Conservation (phyloP, 1,140 invertebrate species). For the Chironomus tepperi region DNA sequence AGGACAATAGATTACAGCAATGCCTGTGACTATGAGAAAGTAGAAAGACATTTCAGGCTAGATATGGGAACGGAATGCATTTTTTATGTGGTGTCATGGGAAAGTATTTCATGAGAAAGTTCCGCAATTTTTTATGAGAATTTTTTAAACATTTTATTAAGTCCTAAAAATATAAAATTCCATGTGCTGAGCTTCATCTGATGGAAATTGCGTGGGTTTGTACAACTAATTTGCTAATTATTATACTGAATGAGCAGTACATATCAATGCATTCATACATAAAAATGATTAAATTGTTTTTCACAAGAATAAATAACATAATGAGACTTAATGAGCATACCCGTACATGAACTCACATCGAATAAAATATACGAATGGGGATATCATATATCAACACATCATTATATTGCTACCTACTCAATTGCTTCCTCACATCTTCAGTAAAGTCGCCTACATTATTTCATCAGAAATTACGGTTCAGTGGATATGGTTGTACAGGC, state of each 20-base stretch:
- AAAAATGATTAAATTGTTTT: neutral
- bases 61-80: neutral
- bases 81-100: neutral
- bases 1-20: neutral
- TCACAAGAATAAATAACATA: neutral
- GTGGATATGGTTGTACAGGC: neutral
- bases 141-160: neutral
- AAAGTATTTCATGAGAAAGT: neutral
- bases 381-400: neutral
- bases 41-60: neutral
- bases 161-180: neutral
- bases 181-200: too few species aligned
- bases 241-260: neutral
- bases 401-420: neutral
- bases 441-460: neutral
- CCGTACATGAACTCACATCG: too few species aligned
- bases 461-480: neutral
- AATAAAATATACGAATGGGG: neutral
- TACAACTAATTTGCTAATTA: constrained; percentile 9
- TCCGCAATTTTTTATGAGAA: neutral
- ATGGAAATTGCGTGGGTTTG: neutral
- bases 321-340: neutral
- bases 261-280: neutral
- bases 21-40: too few species aligned
- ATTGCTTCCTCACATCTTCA: neutral